phyloP scores from a whole-genome alignment of 2,888 invertebrate species.

The Candidula unifasciata region DNA sequence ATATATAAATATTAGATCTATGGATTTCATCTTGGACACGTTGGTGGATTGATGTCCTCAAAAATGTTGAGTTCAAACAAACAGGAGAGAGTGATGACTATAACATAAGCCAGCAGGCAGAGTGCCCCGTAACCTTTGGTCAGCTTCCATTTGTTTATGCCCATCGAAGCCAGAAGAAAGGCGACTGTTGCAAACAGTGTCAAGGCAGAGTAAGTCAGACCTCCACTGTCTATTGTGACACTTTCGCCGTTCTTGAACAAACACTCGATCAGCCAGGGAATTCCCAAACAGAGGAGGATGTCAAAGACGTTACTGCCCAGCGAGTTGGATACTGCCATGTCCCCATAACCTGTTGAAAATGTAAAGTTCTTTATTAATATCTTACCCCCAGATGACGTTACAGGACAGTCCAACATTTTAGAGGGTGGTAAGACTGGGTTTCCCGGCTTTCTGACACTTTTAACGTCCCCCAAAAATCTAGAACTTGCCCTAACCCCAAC shows the following conservation, averaged over 20 bases:
- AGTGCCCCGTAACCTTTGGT: slow-evolving; percentile 85
- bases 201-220: slow-evolving; percentile 89
- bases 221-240: slow-evolving; percentile 87
- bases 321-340: slow-evolving; percentile 77
- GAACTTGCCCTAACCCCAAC: too few species aligned
- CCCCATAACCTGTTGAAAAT: slow-evolving; percentile 71
- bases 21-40: slow-evolving; percentile 80
- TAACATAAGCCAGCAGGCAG: slow-evolving; percentile 83
- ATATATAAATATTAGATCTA: too few species aligned
- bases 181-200: slow-evolving; percentile 87
- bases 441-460: too few species aligned
- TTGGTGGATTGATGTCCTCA: slow-evolving; percentile 92
- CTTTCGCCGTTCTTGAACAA: slow-evolving; percentile 80
- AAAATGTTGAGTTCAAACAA: slow-evolving; percentile 90
- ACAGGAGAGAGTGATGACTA: slow-evolving; percentile 87
- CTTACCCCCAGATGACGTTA: too few species aligned
- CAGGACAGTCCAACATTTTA: too few species aligned
- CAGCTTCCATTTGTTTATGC: slow-evolving; percentile 82
- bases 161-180: slow-evolving; percentile 84
- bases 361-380: too few species aligned
- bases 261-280: slow-evolving; percentile 74
- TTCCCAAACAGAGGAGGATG: slow-evolving; percentile 75
- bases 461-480: too few species aligned
- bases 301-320: slow-evolving; percentile 77
- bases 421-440: too few species aligned